Evolutionary conservation across 2,888 invertebrate species (phyloP).

Genomic region (Orthosia gothica): DNA sequence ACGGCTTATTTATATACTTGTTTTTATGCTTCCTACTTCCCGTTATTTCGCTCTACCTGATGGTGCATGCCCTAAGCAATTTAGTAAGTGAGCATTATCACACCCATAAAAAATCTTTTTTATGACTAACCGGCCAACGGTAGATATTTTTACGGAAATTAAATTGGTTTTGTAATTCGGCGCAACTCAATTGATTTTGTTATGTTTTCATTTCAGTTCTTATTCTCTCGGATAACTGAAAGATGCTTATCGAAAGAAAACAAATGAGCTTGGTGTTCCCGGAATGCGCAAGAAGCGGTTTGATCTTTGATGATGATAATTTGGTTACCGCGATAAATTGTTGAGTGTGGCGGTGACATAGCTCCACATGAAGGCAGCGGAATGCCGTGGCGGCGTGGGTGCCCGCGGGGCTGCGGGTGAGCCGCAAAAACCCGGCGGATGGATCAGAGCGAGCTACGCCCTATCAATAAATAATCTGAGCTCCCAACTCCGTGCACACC

Average conservation of each 20-base stretch:
- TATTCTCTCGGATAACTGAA: not conserved
- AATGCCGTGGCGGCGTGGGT: slow-evolving; percentile 18
- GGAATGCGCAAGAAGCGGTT: slow-evolving; percentile 26
- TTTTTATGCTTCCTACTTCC: slow-evolving; percentile 49
- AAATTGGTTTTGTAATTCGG: not conserved
- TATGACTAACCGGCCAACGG: slow-evolving; percentile 1
- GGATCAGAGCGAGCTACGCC: slow-evolving; percentile 48
- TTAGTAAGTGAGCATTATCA: slow-evolving; percentile 30
- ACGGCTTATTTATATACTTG: slow-evolving; percentile 59
- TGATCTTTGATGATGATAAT: slow-evolving; percentile 43
- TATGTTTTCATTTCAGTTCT: slow-evolving; percentile 9
- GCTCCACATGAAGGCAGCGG: slow-evolving; percentile 23
- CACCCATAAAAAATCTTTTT: slow-evolving; percentile 25
- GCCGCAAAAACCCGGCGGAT: slow-evolving; percentile 46
- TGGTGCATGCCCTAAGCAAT: slow-evolving; percentile 32
- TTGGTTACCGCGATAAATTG: slow-evolving; percentile 47
- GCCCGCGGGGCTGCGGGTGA: not conserved
- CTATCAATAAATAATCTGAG: slow-evolving; percentile 60
- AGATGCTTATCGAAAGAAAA: slow-evolving; percentile 29
- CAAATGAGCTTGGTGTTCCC: slow-evolving; percentile 1
- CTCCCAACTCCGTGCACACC: slow-evolving; percentile 32
- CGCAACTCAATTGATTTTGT: not conserved
- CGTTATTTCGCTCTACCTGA: slow-evolving; percentile 41
- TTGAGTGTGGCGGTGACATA: slow-evolving; percentile 53
- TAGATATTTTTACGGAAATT: slow-evolving; percentile 14